A percentile compares a stretch with the other conserved stretches of the same genome.
phyloP scores from a whole-genome alignment of 2,113 vertebrate species.

The Romanogobio albipinnatus region DNA sequence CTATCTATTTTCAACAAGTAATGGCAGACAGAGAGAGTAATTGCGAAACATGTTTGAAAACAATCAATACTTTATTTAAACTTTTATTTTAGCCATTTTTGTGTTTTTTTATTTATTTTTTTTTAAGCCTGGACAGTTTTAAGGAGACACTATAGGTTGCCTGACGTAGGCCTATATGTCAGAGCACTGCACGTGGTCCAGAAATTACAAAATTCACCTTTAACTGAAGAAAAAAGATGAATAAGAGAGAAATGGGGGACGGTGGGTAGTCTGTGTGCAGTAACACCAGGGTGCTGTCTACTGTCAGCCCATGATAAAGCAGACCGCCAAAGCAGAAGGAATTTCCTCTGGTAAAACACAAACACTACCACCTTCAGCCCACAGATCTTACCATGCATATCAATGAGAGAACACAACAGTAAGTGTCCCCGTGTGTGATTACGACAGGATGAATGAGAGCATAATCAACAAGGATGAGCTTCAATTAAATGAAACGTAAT shows the following conservation, averaged over 20 bases:
- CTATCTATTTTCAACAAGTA: background rate
- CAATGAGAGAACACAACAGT: constrained; percentile 53
- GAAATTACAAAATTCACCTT: background rate
- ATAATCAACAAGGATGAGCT: background rate
- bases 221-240: background rate
- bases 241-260: constrained; percentile 18
- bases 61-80: background rate
- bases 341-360: constrained; percentile 63
- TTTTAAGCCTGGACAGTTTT: background rate
- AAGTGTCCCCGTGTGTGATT: constrained; percentile 6
- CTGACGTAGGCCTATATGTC: background rate
- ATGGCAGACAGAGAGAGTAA: background rate
- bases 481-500: background rate
- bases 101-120: too few species aligned
- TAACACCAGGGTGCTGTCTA: constrained; percentile 43
- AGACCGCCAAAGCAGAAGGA: constrained; percentile 64
- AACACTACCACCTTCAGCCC: constrained; percentile 56
- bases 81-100: background rate
- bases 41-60: background rate
- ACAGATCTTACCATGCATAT: constrained; percentile 63
- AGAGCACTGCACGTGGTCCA: background rate
- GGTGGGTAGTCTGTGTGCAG: constrained; percentile 2
- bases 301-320: constrained; percentile 68
- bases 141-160: background rate
- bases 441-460: background rate